phyloP scores from a whole-genome alignment of 2,888 invertebrate genomes.

The Formica aserva region DNA sequence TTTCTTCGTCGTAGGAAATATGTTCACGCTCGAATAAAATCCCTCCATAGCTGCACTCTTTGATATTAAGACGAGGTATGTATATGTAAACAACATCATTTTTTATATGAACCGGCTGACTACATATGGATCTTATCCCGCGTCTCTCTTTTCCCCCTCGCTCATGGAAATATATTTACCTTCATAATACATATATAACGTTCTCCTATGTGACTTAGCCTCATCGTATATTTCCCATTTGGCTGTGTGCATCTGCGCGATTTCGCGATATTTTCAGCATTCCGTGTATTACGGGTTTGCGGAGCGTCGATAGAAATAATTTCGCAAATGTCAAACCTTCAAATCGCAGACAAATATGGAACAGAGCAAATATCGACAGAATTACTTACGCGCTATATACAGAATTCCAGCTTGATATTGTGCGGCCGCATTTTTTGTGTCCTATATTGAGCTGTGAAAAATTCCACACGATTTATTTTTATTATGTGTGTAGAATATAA shows the following conservation, averaged over 20 bases:
- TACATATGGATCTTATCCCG: not conserved
- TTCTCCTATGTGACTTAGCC: not conserved
- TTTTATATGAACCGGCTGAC: not conserved
- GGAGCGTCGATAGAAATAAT: conserved; percentile 42
- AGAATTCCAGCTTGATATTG: not conserved
- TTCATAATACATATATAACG: not conserved
- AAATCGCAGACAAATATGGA: not conserved
- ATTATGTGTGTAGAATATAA: not conserved
- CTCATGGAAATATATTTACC: conserved; percentile 10
- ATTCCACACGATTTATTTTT: not conserved
- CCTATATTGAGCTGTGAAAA: conserved; percentile 8
- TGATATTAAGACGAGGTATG: not conserved
- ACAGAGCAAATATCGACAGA: conserved; percentile 35
- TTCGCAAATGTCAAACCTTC: conserved; percentile 37
- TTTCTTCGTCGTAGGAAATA: not conserved
- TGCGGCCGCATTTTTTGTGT: conserved; percentile 4
- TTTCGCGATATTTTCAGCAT: conserved; percentile 36
- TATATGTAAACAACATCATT: conserved; percentile 6
- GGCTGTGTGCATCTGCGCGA: conserved; percentile 10
- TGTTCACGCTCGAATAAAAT: not conserved
- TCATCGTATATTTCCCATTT: not conserved
- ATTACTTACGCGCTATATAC: conserved; percentile 22
- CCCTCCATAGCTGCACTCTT: conserved; percentile 1
- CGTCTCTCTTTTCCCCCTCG: not conserved
- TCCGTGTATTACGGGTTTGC: conserved; percentile 27